Evolutionary conservation across 2,888 invertebrate genomes (phyloP).

Genomic region (Phengaris arion): DNA sequence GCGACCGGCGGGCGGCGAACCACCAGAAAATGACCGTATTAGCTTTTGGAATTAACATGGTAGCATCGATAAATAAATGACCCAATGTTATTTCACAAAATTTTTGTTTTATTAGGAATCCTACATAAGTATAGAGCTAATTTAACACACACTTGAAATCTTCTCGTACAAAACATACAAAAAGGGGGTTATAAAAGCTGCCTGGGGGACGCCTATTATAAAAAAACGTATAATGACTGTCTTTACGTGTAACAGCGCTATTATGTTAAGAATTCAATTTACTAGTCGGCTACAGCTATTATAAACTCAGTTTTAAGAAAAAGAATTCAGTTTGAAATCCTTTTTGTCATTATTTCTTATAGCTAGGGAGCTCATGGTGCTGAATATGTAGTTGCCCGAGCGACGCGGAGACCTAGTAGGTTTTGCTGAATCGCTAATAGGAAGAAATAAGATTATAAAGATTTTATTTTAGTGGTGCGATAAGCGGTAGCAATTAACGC

Average conservation of each 20-base stretch:
- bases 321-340: not conserved
- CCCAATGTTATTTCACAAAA: not conserved
- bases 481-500: too few species aligned
- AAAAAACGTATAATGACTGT: constrained; percentile 19
- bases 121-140: not conserved
- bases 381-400: too few species aligned
- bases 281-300: constrained; percentile 1
- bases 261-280: constrained; percentile 13
- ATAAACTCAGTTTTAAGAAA: not conserved
- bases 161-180: not conserved
- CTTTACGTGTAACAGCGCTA: constrained; percentile 8
- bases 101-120: not conserved
- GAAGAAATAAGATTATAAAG: too few species aligned
- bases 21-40: not conserved
- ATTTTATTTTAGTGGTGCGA: too few species aligned
- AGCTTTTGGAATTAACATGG: not conserved
- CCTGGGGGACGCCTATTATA: constrained; percentile 3
- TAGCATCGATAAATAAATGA: not conserved
- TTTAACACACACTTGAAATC: not conserved
- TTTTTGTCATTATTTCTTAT: not conserved
- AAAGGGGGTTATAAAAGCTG: not conserved
- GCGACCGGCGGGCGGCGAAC: not conserved
- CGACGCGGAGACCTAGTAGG: too few species aligned
- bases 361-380: too few species aligned
- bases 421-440: too few species aligned